Percentiles rank a stretch among this genome's conserved stretches.
Conservation (phyloP, 2,888 invertebrate genomes). For the Tetrapedia diversipes region DNA sequence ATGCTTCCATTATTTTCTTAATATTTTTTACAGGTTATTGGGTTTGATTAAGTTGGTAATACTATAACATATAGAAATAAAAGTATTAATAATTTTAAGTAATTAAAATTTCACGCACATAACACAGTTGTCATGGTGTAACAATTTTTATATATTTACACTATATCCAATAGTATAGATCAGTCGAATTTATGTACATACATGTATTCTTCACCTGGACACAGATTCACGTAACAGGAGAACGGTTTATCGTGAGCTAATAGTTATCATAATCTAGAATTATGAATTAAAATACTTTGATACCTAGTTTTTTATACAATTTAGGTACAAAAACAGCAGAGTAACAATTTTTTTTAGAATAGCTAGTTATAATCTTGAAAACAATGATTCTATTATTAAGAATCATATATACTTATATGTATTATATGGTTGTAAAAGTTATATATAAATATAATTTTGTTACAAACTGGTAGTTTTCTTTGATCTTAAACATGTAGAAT, state of each 20-base stretch:
- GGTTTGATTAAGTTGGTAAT: neutral
- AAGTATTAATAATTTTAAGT: constrained; percentile 6
- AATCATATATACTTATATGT: constrained; percentile 26
- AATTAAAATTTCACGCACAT: constrained; percentile 3
- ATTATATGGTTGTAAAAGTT: constrained; percentile 53
- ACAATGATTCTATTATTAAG: constrained; percentile 40
- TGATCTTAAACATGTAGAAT: constrained; percentile 6
- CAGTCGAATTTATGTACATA: constrained; percentile 30
- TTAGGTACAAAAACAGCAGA: constrained; percentile 14
- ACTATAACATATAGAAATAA: constrained; percentile 7
- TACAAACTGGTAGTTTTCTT: constrained; percentile 29
- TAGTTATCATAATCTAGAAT: constrained; percentile 7
- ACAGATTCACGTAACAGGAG: constrained; percentile 1
- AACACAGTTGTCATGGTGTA: constrained; percentile 10
- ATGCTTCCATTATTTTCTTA: constrained; percentile 28
- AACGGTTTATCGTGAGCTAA: neutral
- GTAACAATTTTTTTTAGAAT: constrained; percentile 28
- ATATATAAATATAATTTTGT: constrained; percentile 58
- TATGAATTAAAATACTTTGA: constrained; percentile 20
- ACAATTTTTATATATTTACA: constrained; percentile 33
- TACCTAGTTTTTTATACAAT: constrained; percentile 23
- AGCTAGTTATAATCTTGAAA: constrained; percentile 32
- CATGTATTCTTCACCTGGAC: constrained; percentile 15
- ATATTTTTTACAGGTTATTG: constrained; percentile 9
- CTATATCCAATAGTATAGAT: constrained; percentile 21